A percentile compares a stretch with the other conserved stretches of the same genome.
phyloP scores from a whole-genome alignment of 2,797 vertebrate genomes.

The Sebastes diploproa region DNA sequence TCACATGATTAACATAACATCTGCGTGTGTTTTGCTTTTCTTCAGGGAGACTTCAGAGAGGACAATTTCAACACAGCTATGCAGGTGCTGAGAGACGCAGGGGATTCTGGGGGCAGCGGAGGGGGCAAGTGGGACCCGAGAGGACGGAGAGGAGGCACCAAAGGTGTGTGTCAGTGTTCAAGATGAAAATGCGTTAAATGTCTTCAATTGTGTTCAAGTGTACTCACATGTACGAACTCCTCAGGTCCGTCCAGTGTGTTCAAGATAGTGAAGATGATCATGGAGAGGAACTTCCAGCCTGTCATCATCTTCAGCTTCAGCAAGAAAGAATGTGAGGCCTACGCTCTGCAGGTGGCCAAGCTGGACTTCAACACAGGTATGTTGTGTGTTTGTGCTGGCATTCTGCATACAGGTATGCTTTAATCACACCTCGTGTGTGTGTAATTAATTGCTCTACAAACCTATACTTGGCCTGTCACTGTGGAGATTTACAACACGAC shows the following conservation, averaged over 20 bases:
- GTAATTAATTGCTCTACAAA: neutral
- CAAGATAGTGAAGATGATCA: constrained; percentile 99
- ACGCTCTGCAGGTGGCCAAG: constrained; percentile 96
- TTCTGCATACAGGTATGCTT: neutral
- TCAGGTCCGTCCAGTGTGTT: constrained; percentile 96
- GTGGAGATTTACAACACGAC: neutral
- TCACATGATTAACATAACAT: neutral
- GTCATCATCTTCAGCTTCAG: constrained; percentile 99
- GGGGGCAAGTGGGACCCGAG: constrained; percentile 91
- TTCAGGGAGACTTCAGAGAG: constrained; percentile 96
- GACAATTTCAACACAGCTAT: constrained; percentile 99
- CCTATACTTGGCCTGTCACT: neutral
- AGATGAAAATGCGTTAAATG: neutral
- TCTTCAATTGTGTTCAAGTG: neutral
- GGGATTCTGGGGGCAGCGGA: constrained; percentile 82
- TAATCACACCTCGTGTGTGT: neutral
- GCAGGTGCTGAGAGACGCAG: constrained; percentile 94
- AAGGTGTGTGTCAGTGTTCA: constrained; percentile 79
- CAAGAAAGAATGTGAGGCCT: constrained; percentile 98
- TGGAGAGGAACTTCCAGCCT: constrained; percentile 99
- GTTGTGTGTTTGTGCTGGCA: neutral
- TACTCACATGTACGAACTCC: neutral
- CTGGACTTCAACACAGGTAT: constrained; percentile 96
- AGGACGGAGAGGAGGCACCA: constrained; percentile 93
- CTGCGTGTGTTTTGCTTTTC: neutral